phyloP scores from a whole-genome alignment of 2,113 vertebrate species.

The Eleginops maclovinus region DNA sequence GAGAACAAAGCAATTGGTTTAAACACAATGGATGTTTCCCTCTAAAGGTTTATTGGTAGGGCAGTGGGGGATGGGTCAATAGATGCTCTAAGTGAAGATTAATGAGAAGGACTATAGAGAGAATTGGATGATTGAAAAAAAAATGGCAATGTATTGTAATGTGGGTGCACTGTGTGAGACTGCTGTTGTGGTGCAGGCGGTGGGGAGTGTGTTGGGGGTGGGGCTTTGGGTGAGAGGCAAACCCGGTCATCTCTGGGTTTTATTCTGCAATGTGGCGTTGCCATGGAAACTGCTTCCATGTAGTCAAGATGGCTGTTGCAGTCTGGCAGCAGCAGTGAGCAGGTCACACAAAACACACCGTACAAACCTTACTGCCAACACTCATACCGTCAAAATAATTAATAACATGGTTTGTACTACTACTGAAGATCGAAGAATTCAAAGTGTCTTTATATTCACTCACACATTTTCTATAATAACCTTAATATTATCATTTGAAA shows the following conservation, averaged over 20 bases:
- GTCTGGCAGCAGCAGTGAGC: conserved; percentile 55
- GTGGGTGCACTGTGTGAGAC: conserved; percentile 10
- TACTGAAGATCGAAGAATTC: not conserved
- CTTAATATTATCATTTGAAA: not conserved
- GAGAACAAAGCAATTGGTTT: conserved; percentile 4
- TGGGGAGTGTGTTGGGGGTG: conserved; percentile 45
- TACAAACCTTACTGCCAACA: not conserved
- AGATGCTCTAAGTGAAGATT: not conserved
- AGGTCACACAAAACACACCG: conserved; percentile 26
- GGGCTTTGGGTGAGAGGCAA: conserved; percentile 60
- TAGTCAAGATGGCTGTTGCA: conserved; percentile 80
- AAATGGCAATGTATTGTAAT: not conserved
- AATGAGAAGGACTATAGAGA: conserved; percentile 2
- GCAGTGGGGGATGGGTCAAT: conserved; percentile 4
- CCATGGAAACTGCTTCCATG: conserved; percentile 84
- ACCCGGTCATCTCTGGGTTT: conserved; percentile 71
- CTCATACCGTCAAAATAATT: not conserved
- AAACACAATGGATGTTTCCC: not conserved
- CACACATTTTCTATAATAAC: not conserved
- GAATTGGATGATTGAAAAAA: conserved; percentile 9
- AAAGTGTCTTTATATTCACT: not conserved
- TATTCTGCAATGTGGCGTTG: conserved; percentile 79
- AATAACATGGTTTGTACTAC: not conserved
- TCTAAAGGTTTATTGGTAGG: not conserved
- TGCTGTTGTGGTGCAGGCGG: conserved; percentile 17